phyloP scores from a whole-genome alignment of 2,888 invertebrate genomes.

The Tenthredo notha region DNA sequence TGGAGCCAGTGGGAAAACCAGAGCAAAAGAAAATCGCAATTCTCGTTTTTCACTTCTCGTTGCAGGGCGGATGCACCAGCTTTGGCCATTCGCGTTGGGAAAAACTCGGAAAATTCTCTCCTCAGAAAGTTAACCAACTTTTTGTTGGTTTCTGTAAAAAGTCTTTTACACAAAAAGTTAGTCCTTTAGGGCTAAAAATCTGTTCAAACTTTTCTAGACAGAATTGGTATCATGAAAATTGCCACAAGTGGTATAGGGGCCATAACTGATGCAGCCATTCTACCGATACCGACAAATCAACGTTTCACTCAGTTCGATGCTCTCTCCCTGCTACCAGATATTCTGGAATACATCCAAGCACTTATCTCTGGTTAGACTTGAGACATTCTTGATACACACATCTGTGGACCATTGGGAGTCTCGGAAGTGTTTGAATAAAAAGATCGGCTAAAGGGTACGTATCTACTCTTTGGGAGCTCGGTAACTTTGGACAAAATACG shows the following conservation, averaged over 20 bases:
- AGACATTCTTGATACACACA: constrained; percentile 8
- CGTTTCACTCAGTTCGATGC: constrained; percentile 11
- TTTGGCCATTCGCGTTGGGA: background rate
- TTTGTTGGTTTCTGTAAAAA: background rate
- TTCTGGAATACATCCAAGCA: constrained; percentile 38
- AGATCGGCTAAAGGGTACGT: background rate
- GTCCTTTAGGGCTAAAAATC: background rate
- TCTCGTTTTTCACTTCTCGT: background rate
- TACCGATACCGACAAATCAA: constrained; percentile 14
- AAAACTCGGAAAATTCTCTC: background rate
- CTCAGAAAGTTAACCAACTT: background rate
- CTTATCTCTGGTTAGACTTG: constrained; percentile 34
- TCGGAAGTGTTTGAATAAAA: background rate
- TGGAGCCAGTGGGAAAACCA: background rate
- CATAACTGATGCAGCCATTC: background rate
- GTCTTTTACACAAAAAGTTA: background rate
- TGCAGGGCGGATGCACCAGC: background rate
- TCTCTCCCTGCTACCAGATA: background rate
- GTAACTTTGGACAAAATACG: background rate
- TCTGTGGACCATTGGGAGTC: background rate
- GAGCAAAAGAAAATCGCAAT: constrained; percentile 24
- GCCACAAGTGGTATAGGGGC: background rate
- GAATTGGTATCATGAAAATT: background rate
- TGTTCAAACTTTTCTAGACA: background rate
- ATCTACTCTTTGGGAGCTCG: background rate